Evolutionary conservation across 2,888 invertebrate species (phyloP).

Genomic region (Onchidella celtica): DNA sequence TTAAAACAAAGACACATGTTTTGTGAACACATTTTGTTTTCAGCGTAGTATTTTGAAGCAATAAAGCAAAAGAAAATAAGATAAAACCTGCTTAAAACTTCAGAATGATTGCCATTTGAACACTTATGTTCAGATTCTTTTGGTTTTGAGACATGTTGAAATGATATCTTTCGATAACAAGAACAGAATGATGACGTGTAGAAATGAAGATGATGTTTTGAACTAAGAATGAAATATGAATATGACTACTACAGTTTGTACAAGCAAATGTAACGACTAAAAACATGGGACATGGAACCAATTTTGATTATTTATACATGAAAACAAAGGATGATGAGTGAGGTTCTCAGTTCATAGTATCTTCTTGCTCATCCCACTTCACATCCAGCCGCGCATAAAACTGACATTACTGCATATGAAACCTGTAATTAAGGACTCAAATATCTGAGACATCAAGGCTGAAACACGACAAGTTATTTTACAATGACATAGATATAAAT

Average conservation of each 20-base stretch:
- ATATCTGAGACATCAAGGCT: neutral
- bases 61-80: no score
- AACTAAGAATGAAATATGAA: neutral
- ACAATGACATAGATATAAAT: no score
- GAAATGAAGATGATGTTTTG: neutral
- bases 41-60: no score
- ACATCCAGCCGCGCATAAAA: neutral
- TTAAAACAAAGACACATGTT: no score
- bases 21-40: no score
- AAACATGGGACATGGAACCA: conserved; percentile 1
- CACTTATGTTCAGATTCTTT: neutral
- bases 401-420: conserved; percentile 19
- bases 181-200: neutral
- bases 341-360: neutral
- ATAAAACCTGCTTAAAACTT: no score
- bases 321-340: neutral
- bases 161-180: no score
- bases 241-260: neutral
- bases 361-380: neutral
- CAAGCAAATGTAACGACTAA: neutral
- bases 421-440: conserved; percentile 2
- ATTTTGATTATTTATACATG: neutral
- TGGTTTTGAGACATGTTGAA: conserved; percentile 2
- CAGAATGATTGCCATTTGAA: neutral
- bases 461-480: neutral